Conservation (phyloP, 2,888 invertebrate species). For the Therioaphis trifolii region DNA sequence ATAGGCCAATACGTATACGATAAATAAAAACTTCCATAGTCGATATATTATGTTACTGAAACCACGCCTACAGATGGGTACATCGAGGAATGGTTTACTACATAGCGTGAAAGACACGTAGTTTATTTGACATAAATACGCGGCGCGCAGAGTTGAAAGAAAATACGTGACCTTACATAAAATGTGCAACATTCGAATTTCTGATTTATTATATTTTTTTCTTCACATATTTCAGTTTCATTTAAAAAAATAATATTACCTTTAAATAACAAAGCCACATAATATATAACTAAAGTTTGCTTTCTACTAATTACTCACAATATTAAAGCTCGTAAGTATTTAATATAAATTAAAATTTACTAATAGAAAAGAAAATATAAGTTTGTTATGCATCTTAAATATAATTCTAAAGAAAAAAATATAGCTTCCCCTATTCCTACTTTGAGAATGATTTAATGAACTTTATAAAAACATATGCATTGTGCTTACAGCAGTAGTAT, state of each 20-base stretch:
- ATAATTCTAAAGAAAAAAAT: too few relatives aligned
- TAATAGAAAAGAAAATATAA: too few relatives aligned
- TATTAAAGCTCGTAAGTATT: too few relatives aligned
- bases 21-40: slow-evolving; percentile 49
- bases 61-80: slow-evolving; percentile 55
- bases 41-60: slow-evolving; percentile 49
- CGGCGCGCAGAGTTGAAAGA: not conserved
- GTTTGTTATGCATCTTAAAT: too few relatives aligned
- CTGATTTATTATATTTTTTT: slow-evolving; percentile 17
- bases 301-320: too few relatives aligned
- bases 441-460: too few relatives aligned
- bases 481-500: too few relatives aligned
- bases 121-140: slow-evolving; percentile 56
- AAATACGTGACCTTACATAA: slow-evolving; percentile 57
- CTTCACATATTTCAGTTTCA: slow-evolving; percentile 30
- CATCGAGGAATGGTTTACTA: slow-evolving; percentile 28
- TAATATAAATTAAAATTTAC: too few relatives aligned
- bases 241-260: not conserved
- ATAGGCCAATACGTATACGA: slow-evolving; percentile 25
- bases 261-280: slow-evolving; percentile 10
- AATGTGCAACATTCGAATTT: slow-evolving; percentile 36
- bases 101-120: slow-evolving; percentile 47
- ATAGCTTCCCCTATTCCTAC: too few relatives aligned
- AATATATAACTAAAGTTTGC: too few relatives aligned
- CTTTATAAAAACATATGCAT: too few relatives aligned